These are phyloP conservation scores for Automeris io DNA, from an alignment of 2,888 invertebrate genomes.

Conservation along the genomic window DNA sequence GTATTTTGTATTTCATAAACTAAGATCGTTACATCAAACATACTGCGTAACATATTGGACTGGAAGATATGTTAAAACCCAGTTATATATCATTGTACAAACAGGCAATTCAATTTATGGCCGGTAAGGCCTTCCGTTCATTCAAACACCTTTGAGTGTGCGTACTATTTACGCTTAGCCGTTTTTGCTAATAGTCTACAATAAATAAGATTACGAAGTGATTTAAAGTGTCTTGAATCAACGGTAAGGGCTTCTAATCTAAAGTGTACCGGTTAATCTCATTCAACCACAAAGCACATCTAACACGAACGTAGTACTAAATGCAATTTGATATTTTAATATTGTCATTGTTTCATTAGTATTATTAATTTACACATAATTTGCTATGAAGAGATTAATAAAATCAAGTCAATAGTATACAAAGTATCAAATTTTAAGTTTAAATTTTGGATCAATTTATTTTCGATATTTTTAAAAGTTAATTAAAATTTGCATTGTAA, in stretches of 20 bases:
- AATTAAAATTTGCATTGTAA: too few relatives aligned
- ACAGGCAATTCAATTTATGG: conserved; percentile 23
- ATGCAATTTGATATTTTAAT: conserved; percentile 67
- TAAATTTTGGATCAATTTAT: too few relatives aligned
- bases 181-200: conserved; percentile 10
- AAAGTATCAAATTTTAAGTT: too few relatives aligned
- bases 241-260: conserved; percentile 43
- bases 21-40: conserved; percentile 70
- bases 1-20: conserved; percentile 55
- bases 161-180: conserved; percentile 11
- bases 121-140: conserved; percentile 20
- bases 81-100: conserved; percentile 47
- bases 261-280: conserved; percentile 46
- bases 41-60: conserved; percentile 67
- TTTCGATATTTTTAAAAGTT: too few relatives aligned
- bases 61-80: conserved; percentile 63
- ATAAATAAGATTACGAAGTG: conserved; percentile 9
- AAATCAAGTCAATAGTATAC: too few relatives aligned
- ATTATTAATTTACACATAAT: conserved; percentile 65
- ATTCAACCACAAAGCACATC: conserved; percentile 52
- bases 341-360: conserved; percentile 73
- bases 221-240: conserved; percentile 28
- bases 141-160: conserved; percentile 20
- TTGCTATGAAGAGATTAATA: conserved; percentile 51
- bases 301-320: conserved; percentile 66